Conservation (phyloP, 2,797 vertebrate genomes). For the Fratercula arctica region DNA sequence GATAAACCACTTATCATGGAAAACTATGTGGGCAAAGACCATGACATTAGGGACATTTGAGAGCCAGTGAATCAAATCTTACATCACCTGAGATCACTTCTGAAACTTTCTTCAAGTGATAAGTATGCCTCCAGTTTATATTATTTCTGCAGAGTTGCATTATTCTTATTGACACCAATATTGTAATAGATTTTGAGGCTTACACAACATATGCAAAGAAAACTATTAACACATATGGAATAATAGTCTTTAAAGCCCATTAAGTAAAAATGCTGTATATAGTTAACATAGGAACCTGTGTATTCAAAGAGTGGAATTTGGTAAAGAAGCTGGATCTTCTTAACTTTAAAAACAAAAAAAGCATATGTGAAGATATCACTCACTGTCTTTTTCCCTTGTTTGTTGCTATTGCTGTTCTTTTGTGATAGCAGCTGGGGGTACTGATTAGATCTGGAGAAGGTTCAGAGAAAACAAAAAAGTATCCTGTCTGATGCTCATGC, state of each 20-base stretch:
- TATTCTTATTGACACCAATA: not conserved
- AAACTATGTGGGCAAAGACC: not conserved
- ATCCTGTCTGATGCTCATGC: not conserved
- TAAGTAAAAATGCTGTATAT: not conserved
- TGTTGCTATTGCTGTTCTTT: not conserved
- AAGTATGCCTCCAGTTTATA: not conserved
- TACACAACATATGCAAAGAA: not conserved
- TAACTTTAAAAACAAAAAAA: not conserved
- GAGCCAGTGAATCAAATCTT: not conserved
- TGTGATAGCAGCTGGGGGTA: not conserved
- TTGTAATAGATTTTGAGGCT: not conserved
- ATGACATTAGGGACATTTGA: not conserved
- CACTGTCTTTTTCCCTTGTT: not conserved
- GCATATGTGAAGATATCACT: not conserved
- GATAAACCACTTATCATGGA: not conserved
- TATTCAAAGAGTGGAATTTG: not conserved
- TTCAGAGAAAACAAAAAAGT: not conserved
- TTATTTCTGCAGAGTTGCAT: not conserved
- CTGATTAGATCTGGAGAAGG: not conserved
- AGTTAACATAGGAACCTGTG: not conserved
- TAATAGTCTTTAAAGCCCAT: not conserved
- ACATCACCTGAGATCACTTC: not conserved
- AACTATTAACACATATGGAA: not conserved
- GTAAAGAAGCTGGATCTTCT: not conserved
- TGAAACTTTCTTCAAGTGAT: not conserved